phyloP scores from a whole-genome alignment of 2,797 vertebrate genomes.

The Syngnathus acus region DNA sequence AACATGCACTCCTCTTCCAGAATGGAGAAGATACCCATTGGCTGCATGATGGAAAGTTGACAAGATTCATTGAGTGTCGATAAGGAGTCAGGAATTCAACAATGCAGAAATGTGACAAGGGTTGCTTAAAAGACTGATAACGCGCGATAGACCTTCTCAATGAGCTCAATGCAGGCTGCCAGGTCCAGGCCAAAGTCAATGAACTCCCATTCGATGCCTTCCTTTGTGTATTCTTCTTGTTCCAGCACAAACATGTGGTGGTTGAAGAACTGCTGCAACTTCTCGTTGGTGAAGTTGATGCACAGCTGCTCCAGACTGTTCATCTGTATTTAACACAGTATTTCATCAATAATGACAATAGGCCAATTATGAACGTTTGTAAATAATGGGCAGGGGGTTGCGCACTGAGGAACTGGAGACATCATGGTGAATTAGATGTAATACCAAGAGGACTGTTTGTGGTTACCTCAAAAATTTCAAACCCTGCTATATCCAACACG shows the following conservation, averaged over 20 bases:
- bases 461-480: constrained; percentile 80
- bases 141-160: constrained; percentile 1
- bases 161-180: constrained; percentile 3
- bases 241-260: constrained; percentile 10
- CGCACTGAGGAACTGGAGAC: background rate
- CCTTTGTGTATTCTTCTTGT: constrained; percentile 9
- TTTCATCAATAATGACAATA: background rate
- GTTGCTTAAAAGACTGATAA: background rate
- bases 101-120: background rate
- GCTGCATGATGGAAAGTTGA: constrained; percentile 30
- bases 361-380: background rate
- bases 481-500: constrained; percentile 78
- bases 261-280: constrained; percentile 9
- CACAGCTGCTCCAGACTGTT: constrained; percentile 9
- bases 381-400: background rate
- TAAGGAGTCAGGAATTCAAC: no score
- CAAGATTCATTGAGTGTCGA: background rate
- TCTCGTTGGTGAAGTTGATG: constrained; percentile 12
- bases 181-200: constrained; percentile 9
- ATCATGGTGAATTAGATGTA: background rate
- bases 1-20: constrained; percentile 85
- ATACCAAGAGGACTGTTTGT: background rate
- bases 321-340: constrained; percentile 1
- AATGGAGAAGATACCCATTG: constrained; percentile 68
- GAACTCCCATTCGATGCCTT: constrained; percentile 8